phyloP scores from a whole-genome alignment of 35 echinoderm and acorn worm species.

The Apostichopus parvimensis region DNA sequence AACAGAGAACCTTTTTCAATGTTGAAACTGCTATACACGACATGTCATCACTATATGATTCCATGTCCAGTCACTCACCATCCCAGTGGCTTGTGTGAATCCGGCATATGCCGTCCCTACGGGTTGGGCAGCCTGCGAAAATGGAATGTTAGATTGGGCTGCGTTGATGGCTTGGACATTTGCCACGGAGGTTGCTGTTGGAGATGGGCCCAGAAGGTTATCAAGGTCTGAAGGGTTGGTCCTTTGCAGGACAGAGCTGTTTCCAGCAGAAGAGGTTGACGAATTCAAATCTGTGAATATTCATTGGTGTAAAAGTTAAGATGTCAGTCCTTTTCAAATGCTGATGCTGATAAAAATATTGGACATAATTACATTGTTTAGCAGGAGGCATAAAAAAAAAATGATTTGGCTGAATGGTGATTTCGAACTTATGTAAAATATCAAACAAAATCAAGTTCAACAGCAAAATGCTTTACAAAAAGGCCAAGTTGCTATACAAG shows the following conservation, averaged over 20 bases:
- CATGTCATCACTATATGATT: too few relatives aligned
- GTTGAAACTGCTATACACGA: too few relatives aligned
- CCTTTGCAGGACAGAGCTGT: slow-evolving; percentile 65
- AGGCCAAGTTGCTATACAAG: too few relatives aligned
- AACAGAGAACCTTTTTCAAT: too few relatives aligned
- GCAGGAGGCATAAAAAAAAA: too few relatives aligned
- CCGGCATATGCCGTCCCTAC: background rate
- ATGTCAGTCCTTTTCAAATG: too few relatives aligned
- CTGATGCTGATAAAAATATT: too few relatives aligned
- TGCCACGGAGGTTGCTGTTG: slow-evolving; percentile 14
- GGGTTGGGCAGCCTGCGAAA: slow-evolving; percentile 13
- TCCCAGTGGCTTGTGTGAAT: background rate
- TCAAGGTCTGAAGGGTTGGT: slow-evolving; percentile 76
- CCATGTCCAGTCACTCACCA: slow-evolving; percentile 2
- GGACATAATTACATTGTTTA: too few relatives aligned
- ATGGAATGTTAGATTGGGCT: slow-evolving; percentile 48
- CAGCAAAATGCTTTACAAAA: too few relatives aligned
- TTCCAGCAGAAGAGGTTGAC: slow-evolving; percentile 18
- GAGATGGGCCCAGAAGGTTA: slow-evolving; percentile 60
- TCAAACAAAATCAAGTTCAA: too few relatives aligned
- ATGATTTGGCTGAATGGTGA: too few relatives aligned
- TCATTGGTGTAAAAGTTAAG: background rate
- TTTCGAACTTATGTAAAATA: too few relatives aligned
- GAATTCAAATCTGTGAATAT: slow-evolving; percentile 39
- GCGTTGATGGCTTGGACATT: slow-evolving; percentile 58